Evolutionary conservation across 2,888 invertebrate species (phyloP), one percentile per base, ranked within the genome.

Genomic region (Platycheirus rosarum): DNA sequence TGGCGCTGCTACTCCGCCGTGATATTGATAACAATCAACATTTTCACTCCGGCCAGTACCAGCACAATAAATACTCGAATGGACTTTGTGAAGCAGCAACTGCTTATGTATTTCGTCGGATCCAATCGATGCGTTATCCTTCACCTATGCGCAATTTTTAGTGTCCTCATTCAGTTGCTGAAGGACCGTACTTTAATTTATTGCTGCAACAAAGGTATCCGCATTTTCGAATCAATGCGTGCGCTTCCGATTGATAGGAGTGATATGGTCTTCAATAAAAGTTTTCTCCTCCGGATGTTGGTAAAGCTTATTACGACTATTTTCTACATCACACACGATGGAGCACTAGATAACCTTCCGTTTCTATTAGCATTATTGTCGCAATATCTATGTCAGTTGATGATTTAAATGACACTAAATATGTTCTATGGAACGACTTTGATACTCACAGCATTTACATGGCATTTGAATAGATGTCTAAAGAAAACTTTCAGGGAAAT

Each of bases 21-120:
- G 11, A 46, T 73, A 35, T 55, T 68, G n/a, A 13, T 77, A 37
- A 26, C 16, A 20, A 63, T 77, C n/a, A 20, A 16, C 1, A 14
- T 55, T 14, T 4, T 55, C 9, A 23, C 68, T 3, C 87, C 87
- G 5, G 73, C 66, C 23, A 86, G 85, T 68, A 75, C 85, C 44
- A 46, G 63, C 35, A 80, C 71, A 40, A 75, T 88, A 23, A 86
- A 75, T 78, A 73, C 35, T 0, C 63, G 82, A 6, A 86, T 87
- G 86, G n/a, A 16, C 2, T 88, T 88, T 57, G 74, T 89, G 11
- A 85, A 85, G 5, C 86, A 87, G 42, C 86, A 87, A 60, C 44
- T 2, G 7, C 46, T 89, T 46, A 78, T 89, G 7, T 53, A 85
- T 8, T 85, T 87, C 60, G 85, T 89, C 4, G 88, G 88, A 70